phyloP scores from a whole-genome alignment of 2,113 vertebrate genomes.

The Pimephales promelas region DNA sequence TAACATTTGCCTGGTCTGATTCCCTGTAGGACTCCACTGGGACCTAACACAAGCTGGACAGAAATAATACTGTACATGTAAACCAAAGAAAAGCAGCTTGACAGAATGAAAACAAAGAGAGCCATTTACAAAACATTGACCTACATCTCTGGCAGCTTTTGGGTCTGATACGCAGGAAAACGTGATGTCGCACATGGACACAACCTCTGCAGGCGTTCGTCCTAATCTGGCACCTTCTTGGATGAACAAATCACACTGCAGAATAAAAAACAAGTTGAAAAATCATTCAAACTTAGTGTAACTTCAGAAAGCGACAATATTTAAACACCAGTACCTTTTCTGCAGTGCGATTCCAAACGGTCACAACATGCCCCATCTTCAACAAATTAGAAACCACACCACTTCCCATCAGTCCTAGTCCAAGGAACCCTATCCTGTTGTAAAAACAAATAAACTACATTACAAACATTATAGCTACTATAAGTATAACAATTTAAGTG shows the following conservation, averaged over 20 bases:
- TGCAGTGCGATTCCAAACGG: conserved; percentile 97
- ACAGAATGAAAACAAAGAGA: not conserved
- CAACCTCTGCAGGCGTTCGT: conserved; percentile 96
- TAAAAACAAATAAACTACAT: not conserved
- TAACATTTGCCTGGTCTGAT: conserved; percentile 98
- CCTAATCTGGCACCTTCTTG: conserved; percentile 96
- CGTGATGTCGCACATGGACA: conserved; percentile 97
- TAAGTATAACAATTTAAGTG: not conserved
- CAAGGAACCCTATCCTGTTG: conserved; percentile 95
- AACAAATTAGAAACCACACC: conserved; percentile 96
- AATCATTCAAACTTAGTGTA: not conserved
- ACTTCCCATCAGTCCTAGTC: conserved; percentile 96
- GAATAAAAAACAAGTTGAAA: not conserved
- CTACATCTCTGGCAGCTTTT: conserved; percentile 96
- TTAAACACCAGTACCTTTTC: conserved; percentile 83
- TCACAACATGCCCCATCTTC: conserved; percentile 98
- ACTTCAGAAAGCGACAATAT: not conserved
- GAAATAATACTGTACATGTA: not conserved
- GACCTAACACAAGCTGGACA: conserved; percentile 91
- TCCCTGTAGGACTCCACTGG: conserved; percentile 96
- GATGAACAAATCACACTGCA: conserved; percentile 98
- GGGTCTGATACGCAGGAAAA: conserved; percentile 98
- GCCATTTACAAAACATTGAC: conserved; percentile 61
- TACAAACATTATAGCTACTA: not conserved
- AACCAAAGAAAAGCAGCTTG: not conserved